These are phyloP conservation scores for Drosophila lacertosa DNA, from an alignment of 1,140 invertebrate species.

Conservation along the genomic window DNA sequence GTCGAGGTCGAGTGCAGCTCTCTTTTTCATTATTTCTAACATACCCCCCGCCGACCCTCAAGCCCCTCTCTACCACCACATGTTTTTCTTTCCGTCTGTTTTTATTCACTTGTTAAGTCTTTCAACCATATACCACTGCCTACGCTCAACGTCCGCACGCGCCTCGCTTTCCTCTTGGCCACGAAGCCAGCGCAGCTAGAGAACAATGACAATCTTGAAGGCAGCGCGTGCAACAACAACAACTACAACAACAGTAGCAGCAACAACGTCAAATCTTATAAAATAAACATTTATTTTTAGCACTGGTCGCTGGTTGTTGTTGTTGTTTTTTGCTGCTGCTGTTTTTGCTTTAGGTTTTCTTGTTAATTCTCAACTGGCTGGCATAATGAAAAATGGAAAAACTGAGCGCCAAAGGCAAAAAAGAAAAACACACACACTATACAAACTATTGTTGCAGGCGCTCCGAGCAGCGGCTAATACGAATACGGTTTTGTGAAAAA, in stretches of 20 bases:
- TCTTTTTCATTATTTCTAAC: constrained; percentile 1
- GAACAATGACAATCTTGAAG: constrained; percentile 62
- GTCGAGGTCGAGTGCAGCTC: constrained; percentile 34
- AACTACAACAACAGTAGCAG: constrained; percentile 15
- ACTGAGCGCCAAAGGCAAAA: constrained; percentile 49
- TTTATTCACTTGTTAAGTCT: background rate
- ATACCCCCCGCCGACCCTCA: too few relatives aligned
- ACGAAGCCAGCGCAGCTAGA: constrained; percentile 12
- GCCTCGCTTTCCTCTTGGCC: background rate
- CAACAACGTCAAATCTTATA: constrained; percentile 65
- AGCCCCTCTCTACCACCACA: background rate
- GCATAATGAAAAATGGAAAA: constrained; percentile 73
- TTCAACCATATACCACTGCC: background rate
- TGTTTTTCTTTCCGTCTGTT: too few relatives aligned
- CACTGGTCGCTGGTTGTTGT: constrained; percentile 33
- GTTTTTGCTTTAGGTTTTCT: constrained; percentile 36
- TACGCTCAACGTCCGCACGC: background rate
- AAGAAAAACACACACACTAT: background rate
- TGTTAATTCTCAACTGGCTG: constrained; percentile 54
- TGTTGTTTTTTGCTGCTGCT: constrained; percentile 32
- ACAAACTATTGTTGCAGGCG: constrained; percentile 23
- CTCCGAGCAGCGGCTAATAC: constrained; percentile 18
- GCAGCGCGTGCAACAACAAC: constrained; percentile 32
- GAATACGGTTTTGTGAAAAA: constrained; percentile 13
- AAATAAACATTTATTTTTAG: constrained; percentile 83